Base-by-base conservation (phyloP, 2,113 vertebrate genomes). In the Ammodramus savannarum region DNA sequence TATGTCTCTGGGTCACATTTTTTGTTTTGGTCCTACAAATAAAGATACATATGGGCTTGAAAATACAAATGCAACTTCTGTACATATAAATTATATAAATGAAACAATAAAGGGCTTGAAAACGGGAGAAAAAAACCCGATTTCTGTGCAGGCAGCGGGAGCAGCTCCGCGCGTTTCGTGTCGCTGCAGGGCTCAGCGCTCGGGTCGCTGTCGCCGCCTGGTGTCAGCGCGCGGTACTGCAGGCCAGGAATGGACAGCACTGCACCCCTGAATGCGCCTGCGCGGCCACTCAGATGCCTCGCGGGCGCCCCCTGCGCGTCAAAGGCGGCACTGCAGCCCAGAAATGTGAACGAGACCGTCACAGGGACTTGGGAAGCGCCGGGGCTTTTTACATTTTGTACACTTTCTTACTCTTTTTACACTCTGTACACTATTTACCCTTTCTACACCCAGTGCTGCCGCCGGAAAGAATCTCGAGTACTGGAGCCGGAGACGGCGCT, bases 121-220 rank as follows among this genome's bases (percentile, higher is more conserved):
- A 36, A 21, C 2, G 10, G 54, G 13, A 55, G 54, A n/a, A 22
- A 21, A 9, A 2, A 6, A 1, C 39, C 39, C 39, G 19, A 21
- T 55, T 21, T 55, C 31, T 1, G 1, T 2, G 44, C 3, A 5
- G 36, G 36, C 21, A 3, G 2, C 16, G 6, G 32, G 15, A 15
- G 9, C 0, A 3, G 20, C n/a, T 20, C 10, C 5, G 16, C 13
- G 21, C 0, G 2, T 2, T 25, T 1, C 1, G 75, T 5, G 76
- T 2, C 51, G 0, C 49, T 1, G 32, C 8, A 1, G 2, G 32
- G 1, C 15, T 1, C 38, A 11, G 27, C 51, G 6, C n/a, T 12
- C 6, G 66, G 1, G 1, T 6, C 57, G 27, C 80, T 27, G 80
- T 57, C 13, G 80, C 55, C 58, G 58, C 58, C 58, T 4, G 14